Percentiles rank a stretch among this genome's conserved stretches.
These are phyloP conservation scores for Drosophila repleta DNA, from an alignment of 1,140 invertebrate genomes.

Conservation along the genomic window DNA sequence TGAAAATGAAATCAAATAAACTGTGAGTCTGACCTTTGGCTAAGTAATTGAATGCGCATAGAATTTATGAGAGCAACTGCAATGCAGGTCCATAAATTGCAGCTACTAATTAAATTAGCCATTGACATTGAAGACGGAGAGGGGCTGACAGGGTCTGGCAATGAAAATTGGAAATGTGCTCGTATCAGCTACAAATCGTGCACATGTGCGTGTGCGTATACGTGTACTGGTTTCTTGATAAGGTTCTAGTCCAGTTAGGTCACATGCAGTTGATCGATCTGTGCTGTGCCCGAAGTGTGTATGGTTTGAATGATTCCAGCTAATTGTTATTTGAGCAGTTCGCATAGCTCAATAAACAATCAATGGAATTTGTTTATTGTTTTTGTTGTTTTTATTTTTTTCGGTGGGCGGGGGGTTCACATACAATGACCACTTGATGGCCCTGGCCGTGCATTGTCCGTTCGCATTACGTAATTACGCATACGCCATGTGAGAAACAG, in stretches of 20 bases:
- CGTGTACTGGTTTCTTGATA: constrained; percentile 51
- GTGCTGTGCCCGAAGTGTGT: constrained; percentile 5
- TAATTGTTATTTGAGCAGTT: constrained; percentile 75
- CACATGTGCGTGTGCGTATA: constrained; percentile 10
- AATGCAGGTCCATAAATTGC: constrained; percentile 64
- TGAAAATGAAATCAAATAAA: constrained; percentile 56
- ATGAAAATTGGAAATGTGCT: constrained; percentile 51
- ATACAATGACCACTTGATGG: constrained; percentile 42
- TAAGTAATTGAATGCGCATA: constrained; percentile 62
- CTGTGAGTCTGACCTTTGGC: constrained; percentile 52
- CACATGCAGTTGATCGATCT: constrained; percentile 69
- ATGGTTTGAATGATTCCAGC: neutral
- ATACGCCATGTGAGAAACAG: constrained; percentile 56
- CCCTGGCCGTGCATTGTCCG: constrained; percentile 47
- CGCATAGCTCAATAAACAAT: constrained; percentile 59
- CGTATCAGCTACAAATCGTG: constrained; percentile 57
- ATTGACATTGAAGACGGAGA: neutral
- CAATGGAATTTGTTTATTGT: constrained; percentile 51
- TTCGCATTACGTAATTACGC: constrained; percentile 58
- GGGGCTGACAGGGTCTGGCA: constrained; percentile 20
- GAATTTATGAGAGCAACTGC: constrained; percentile 68
- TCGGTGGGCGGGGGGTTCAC: neutral
- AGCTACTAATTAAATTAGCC: constrained; percentile 67
- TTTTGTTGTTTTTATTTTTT: neutral
- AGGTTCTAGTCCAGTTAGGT: constrained; percentile 26